phyloP scores from a whole-genome alignment of 64 coral and sea anemone species.

The Montipora sp. region DNA sequence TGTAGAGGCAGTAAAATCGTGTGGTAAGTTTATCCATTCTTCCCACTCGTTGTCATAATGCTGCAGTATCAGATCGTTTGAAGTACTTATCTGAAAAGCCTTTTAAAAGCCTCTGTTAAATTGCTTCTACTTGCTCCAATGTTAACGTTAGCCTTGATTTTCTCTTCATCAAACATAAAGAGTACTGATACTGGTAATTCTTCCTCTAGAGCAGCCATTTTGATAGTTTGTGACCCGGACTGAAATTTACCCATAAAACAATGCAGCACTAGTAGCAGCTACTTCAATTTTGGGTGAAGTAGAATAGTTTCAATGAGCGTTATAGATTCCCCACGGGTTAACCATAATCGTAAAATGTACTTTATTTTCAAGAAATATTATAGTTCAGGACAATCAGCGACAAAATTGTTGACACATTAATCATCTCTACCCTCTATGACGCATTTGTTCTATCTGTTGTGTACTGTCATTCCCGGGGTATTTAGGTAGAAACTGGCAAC shows the following conservation, averaged over 20 bases:
- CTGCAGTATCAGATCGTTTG: constrained; percentile 14
- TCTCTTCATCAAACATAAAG: constrained; percentile 27
- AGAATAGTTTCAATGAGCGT: too few relatives aligned
- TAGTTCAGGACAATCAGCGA: too few relatives aligned
- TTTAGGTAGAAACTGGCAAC: too few relatives aligned
- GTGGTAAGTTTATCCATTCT: constrained; percentile 43
- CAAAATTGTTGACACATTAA: too few relatives aligned
- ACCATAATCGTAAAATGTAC: too few relatives aligned
- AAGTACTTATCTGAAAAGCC: background rate
- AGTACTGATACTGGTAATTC: background rate
- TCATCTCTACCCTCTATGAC: too few relatives aligned
- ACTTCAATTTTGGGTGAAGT: background rate
- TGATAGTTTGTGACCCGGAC: background rate
- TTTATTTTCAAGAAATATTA: too few relatives aligned
- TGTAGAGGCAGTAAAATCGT: constrained; percentile 34
- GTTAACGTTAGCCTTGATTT: constrained; percentile 15
- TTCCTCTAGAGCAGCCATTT: too few relatives aligned
- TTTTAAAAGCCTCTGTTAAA: constrained; percentile 7
- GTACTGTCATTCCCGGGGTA: too few relatives aligned
- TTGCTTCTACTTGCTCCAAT: constrained; percentile 5
- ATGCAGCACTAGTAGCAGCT: constrained; percentile 3
- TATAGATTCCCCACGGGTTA: too few relatives aligned
- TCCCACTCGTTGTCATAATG: constrained; percentile 43
- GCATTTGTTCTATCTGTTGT: too few relatives aligned
- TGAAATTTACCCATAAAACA: background rate